Evolutionary conservation across 2,113 vertebrate genomes (phyloP), one percentile per base, ranked within the genome.

Genomic region (Caretta caretta): DNA sequence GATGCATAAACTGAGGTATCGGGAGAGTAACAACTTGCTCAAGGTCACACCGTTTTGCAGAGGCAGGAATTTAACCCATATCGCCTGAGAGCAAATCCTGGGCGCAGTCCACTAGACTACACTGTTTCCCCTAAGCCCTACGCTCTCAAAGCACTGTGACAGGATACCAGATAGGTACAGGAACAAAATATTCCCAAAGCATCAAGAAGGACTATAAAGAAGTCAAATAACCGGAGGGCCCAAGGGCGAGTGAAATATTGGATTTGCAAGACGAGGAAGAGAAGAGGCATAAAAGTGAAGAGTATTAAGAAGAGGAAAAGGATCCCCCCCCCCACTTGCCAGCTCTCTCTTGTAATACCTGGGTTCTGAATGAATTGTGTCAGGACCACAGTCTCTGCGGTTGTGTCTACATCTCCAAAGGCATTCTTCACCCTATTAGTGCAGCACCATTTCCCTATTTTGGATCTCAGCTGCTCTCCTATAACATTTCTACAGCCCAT

Each of bases 61-160:
- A 57, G 56, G 25, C 4, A 57, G 24, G 56, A 57, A 57, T 57
- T 57, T 25, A 57, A 57, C 22, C 25, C 25, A 10, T 56, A 25
- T 56, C 24, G 9, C 54, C 54, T 56, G 54, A 56, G 54, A 24
- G 22, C 54, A 56, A 56, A 24, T 24, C 54, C 54, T 56, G 54
- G 24, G 25, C 56, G 27, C 56, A 27, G 56, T 57, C 25, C 54
- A 56, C 22, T 56, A 56, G 54, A 56, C 9, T 24, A 56, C 54
- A 56, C 56, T 11, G 10, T 5, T 57, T 57, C 56, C 59, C 29
- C 29, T 31, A 56, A 56, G 78, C 48, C 84, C 53, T 65, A 80
- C 42, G 0, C 1, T 10, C 13, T 16, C n/a, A 72, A 72, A 84
- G 49, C 59, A 84, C 50, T 57, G 1, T 1, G 3, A 38, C 24